A percentile compares a stretch with the other conserved stretches of the same genome.
Evolutionary conservation across 2,888 invertebrate genomes (phyloP).

Genomic region (Dorcus hopei): DNA sequence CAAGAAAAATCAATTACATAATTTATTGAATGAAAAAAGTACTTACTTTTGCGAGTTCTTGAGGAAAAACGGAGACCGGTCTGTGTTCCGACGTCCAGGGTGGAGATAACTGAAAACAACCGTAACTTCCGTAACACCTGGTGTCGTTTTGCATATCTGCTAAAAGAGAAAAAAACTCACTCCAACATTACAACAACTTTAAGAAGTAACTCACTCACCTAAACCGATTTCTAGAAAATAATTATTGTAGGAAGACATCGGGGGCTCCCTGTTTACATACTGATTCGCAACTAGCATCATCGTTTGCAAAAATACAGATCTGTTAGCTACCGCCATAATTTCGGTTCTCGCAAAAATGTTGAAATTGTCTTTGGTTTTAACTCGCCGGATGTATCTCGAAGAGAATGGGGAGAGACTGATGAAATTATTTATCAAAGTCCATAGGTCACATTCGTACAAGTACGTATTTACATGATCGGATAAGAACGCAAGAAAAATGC

Average conservation of each 20-base stretch:
- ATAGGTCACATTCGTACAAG: no score
- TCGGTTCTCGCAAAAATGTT: no score
- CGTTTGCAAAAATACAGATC: slow-evolving; percentile 10
- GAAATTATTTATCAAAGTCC: no score
- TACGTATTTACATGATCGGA: no score
- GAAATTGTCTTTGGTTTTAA: no score
- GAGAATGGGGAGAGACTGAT: no score
- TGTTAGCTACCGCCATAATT: no score
- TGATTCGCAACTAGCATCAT: slow-evolving; percentile 16
- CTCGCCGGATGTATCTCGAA: no score
- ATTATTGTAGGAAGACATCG: slow-evolving; percentile 42
- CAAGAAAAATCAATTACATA: no score
- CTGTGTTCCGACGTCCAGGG: slow-evolving; percentile 78
- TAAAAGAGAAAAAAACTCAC: slow-evolving; percentile 22
- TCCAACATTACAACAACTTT: background rate
- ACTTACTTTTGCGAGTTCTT: slow-evolving; percentile 60
- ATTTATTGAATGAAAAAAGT: no score
- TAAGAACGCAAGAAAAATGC: no score
- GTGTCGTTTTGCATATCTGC: slow-evolving; percentile 41
- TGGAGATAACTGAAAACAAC: slow-evolving; percentile 73
- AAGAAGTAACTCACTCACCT: slow-evolving; percentile 34
- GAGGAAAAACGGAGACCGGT: slow-evolving; percentile 77
- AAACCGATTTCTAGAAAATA: slow-evolving; percentile 46
- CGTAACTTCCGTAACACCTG: slow-evolving; percentile 74
- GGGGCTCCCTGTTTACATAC: slow-evolving; percentile 17